Conservation (phyloP, 2,113 vertebrate genomes). For the Ploceus nigricollis region DNA sequence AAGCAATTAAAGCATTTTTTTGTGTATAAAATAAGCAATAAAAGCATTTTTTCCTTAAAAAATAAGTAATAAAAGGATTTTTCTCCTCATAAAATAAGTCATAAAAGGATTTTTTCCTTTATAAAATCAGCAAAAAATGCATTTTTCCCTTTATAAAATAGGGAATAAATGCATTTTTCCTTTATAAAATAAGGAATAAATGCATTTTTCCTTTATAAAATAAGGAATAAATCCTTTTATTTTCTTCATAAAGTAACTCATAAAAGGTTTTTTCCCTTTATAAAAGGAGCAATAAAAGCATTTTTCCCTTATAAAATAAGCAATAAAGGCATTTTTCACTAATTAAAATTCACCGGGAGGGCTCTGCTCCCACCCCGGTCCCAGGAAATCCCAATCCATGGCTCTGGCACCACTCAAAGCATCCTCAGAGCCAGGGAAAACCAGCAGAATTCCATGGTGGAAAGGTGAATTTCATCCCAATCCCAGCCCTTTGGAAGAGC, state of each 20-base stretch:
- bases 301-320: background rate
- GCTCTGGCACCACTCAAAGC: background rate
- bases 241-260: background rate
- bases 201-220: background rate
- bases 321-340: background rate
- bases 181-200: background rate
- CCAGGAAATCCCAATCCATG: background rate
- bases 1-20: background rate
- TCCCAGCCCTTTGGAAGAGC: background rate
- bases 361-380: background rate
- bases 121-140: background rate
- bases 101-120: background rate
- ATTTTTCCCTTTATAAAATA: background rate
- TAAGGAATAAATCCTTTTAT: background rate
- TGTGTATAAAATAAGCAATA: background rate
- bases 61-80: background rate
- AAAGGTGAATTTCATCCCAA: accelerated
- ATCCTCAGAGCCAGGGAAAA: background rate
- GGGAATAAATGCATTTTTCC: background rate
- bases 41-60: background rate
- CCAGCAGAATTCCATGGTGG: accelerated
- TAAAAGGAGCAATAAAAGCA: background rate
- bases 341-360: background rate
- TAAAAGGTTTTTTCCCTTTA: background rate
- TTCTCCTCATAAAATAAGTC: background rate